Base-by-base conservation (phyloP, 2,113 vertebrate species). In the Halichoeres trimaculatus region DNA sequence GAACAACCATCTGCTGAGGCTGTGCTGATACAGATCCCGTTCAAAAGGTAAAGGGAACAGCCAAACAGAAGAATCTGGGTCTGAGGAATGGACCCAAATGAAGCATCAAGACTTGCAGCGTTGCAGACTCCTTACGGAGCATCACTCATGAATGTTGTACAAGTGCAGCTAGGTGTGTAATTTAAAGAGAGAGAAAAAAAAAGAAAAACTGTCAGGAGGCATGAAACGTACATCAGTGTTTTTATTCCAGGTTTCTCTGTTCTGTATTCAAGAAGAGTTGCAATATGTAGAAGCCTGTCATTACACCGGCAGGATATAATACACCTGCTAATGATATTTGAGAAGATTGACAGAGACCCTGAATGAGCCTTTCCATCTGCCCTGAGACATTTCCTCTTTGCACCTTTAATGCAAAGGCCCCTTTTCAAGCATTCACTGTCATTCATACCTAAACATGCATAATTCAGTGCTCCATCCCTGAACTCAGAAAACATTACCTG, bases 401-500 rank as follows among this genome's bases (percentile, higher is more conserved):
- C 53, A 47, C 50, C 26, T 69, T 71, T 54, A 57, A 74, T 64
- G 53, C 50, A 68, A 1, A 30, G 20, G n/a, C 16, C 56, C 24
- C 68, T 80, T 45, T 19, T 71, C 16, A 67, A 81, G 45, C 65
- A 51, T 69, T 66, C 52, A 17, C 52, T 70, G 38, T 78, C 76
- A 78, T 83, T 80, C 68, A 35, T 50, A 62, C 41, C 61, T 64
- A 74, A 76, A 72, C 54, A 86, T 86, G 65, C 52, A 87, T 88
- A 81, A 83, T 86, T 86, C 77, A 88, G 58, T 4, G 69, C 22
- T n/a, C 76, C 50, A 53, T 65, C 62, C 48, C 63, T 59, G 57
- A 85, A 73, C 56, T 47, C 51, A 10, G 47, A 57, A 74, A 81
- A 61, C 63, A 69, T 79, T 72, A 40, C 13, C 68, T 63, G 64